These are phyloP conservation scores for Meghimatium bilineatum DNA, from an alignment of 2,888 invertebrate species.

Conservation along the genomic window DNA sequence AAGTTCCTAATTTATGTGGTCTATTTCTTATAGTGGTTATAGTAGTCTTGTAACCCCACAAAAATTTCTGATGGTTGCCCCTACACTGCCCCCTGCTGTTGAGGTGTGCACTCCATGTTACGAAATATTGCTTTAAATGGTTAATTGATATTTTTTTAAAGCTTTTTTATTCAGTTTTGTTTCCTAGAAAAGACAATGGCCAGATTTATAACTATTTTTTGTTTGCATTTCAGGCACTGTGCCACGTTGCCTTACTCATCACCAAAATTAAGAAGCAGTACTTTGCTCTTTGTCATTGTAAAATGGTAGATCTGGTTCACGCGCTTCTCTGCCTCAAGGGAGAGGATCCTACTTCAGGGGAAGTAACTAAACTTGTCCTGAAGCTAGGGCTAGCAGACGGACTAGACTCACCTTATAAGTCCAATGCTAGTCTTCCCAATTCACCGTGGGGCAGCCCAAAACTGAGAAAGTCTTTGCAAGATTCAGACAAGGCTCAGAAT, in stretches of 20 bases:
- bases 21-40: too few species aligned
- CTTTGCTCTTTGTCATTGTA: slow-evolving; percentile 63
- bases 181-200: too few species aligned
- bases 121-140: too few species aligned
- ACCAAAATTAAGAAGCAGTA: slow-evolving; percentile 67
- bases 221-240: slow-evolving; percentile 57
- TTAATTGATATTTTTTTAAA: too few species aligned
- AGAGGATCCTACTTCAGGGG: slow-evolving; percentile 50
- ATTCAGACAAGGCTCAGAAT: slow-evolving; percentile 56
- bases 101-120: too few species aligned
- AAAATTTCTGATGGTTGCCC: too few species aligned
- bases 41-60: too few species aligned
- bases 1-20: too few species aligned
- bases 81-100: too few species aligned
- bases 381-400: slow-evolving; percentile 60
- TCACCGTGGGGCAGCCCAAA: slow-evolving; percentile 57
- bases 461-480: slow-evolving; percentile 50
- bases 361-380: slow-evolving; percentile 60
- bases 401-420: slow-evolving; percentile 52
- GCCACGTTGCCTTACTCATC: slow-evolving; percentile 63
- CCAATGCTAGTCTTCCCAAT: slow-evolving; percentile 54
- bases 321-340: slow-evolving; percentile 57
- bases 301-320: slow-evolving; percentile 60
- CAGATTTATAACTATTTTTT: too few species aligned
- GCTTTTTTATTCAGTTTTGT: too few species aligned